Percentiles rank a stretch among this genome's conserved stretches.
Evolutionary conservation across 2,113 vertebrate species (phyloP).

Genomic region (Clinocottus analis): DNA sequence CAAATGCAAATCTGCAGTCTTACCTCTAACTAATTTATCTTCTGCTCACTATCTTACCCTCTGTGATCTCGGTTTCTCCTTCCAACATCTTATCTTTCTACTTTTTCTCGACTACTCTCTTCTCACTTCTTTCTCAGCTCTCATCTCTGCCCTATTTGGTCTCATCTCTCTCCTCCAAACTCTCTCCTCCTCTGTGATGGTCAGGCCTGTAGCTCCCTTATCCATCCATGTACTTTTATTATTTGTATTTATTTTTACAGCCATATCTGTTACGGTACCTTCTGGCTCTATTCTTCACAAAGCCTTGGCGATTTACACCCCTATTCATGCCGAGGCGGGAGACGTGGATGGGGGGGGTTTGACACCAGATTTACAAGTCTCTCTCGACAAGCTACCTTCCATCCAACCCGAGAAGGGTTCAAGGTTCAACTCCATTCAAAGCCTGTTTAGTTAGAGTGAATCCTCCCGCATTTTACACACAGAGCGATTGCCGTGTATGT

Average conservation of each 20-base stretch:
- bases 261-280: slow-evolving; percentile 65
- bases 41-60: neutral
- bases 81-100: neutral
- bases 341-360: slow-evolving; percentile 40
- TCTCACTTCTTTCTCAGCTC: neutral
- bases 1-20: slow-evolving; percentile 45
- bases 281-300: slow-evolving; percentile 69
- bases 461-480: too few species aligned
- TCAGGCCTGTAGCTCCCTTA: slow-evolving; percentile 21
- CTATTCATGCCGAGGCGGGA: slow-evolving; percentile 56
- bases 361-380: slow-evolving; percentile 74
- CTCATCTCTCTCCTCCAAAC: slow-evolving; percentile 8
- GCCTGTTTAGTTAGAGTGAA: slow-evolving; percentile 55
- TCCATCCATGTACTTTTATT: slow-evolving; percentile 63
- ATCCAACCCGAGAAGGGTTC: slow-evolving; percentile 67
- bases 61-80: neutral
- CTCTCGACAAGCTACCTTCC: slow-evolving; percentile 42
- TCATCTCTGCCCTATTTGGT: neutral
- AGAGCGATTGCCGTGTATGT: slow-evolving; percentile 41
- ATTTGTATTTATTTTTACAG: slow-evolving; percentile 69
- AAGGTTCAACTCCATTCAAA: slow-evolving; percentile 74
- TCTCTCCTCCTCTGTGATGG: neutral
- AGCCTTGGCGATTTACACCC: slow-evolving; percentile 72
- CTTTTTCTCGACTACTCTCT: neutral
- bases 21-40: slow-evolving; percentile 39